Conservation (phyloP, 2,113 vertebrate species). For the Ptychochromis oligacanthus region DNA sequence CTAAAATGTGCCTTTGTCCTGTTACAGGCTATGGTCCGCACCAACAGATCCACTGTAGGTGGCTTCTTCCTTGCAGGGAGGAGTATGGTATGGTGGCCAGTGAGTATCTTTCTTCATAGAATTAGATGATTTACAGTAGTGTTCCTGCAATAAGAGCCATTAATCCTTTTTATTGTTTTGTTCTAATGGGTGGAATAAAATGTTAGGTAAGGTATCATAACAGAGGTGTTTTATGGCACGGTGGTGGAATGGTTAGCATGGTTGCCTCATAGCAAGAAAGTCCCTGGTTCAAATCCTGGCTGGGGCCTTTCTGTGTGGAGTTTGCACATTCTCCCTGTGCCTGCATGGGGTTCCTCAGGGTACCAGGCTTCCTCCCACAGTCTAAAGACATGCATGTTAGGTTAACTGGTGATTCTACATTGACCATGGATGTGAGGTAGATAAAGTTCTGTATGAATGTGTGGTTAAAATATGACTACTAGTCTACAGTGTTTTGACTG, state of each 20-base stretch:
- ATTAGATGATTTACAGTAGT: neutral
- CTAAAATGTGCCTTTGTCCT: neutral
- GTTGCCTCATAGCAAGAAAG: accelerated
- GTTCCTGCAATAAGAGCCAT: neutral
- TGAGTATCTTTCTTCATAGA: slow-evolving; percentile 74
- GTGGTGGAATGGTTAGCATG: neutral
- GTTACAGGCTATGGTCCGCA: slow-evolving; percentile 89
- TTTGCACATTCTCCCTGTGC: neutral
- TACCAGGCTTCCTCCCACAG: neutral
- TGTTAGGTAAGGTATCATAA: neutral
- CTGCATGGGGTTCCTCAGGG: neutral
- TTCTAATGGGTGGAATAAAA: neutral
- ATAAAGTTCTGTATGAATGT: no score
- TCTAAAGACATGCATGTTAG: neutral
- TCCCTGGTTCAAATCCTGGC: neutral
- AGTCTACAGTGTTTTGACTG: neutral
- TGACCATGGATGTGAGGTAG: no score
- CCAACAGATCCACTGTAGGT: slow-evolving; percentile 88
- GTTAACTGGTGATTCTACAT: no score
- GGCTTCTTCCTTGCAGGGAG: slow-evolving; percentile 94
- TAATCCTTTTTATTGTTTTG: neutral
- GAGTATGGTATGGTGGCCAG: slow-evolving; percentile 95
- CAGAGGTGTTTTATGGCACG: accelerated
- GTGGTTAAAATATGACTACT: neutral
- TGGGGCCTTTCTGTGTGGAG: neutral